Evolutionary conservation across 1,140 invertebrate genomes (phyloP).

Genomic region (Aphaenogaster rudis): DNA sequence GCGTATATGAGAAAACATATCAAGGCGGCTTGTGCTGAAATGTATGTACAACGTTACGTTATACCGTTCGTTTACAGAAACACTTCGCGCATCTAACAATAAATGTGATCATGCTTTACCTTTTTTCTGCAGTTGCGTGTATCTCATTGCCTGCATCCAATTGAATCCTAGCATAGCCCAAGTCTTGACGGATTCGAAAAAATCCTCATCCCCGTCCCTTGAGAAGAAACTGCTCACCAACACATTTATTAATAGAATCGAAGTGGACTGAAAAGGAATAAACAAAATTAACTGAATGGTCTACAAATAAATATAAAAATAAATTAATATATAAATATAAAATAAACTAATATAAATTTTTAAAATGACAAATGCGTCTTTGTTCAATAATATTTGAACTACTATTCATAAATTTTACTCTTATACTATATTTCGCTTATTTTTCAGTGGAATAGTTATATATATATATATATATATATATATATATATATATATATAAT

Average conservation of each 20-base stretch:
- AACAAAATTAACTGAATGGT: neutral
- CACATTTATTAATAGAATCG: constrained; percentile 84
- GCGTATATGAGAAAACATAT: constrained; percentile 79
- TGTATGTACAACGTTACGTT: neutral
- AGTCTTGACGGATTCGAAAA: constrained; percentile 76
- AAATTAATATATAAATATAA: neutral
- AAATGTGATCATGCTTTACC: constrained; percentile 69
- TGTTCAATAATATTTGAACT: neutral
- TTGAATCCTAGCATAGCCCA: constrained; percentile 83
- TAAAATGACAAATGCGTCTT: neutral
- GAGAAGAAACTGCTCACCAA: constrained; percentile 83
- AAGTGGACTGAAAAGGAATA: constrained; percentile 79
- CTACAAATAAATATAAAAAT: neutral
- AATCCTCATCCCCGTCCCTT: constrained; percentile 72
- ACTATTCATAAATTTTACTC: neutral
- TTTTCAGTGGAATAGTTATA: neutral
- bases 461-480: too few species aligned
- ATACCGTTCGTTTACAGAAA: neutral
- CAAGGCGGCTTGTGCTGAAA: constrained; percentile 78
- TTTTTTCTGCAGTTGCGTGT: constrained; percentile 74
- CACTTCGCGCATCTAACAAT: constrained; percentile 23
- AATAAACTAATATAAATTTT: constrained; percentile 32
- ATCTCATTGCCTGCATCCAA: constrained; percentile 81
- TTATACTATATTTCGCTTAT: neutral
- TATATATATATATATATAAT: too few species aligned